Evolutionary conservation across 92 coral and sea anemone species (phyloP).

Genomic region (Epizoanthus ramosus): DNA sequence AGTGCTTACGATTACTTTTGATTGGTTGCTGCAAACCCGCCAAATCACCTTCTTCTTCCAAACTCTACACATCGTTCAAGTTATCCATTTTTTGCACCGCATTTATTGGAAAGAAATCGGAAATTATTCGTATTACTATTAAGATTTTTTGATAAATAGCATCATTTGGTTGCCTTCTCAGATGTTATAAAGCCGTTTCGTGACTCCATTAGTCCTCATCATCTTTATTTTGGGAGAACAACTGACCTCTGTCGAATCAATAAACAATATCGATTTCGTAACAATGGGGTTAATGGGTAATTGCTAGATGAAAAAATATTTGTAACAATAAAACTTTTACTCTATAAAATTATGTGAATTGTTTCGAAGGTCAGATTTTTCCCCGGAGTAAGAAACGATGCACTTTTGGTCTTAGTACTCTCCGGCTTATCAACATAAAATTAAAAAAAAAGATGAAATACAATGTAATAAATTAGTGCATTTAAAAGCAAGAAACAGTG

Average conservation of each 20-base stretch:
- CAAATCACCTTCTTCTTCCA: conserved; percentile 7
- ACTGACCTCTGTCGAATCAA: conserved; percentile 18
- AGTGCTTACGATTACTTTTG: neutral
- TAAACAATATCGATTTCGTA: conserved; percentile 25
- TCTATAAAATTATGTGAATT: too few relatives aligned
- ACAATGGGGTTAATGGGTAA: neutral
- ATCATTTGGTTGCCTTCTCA: conserved; percentile 12
- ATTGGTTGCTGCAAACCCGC: conserved; percentile 39
- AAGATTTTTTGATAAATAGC: neutral
- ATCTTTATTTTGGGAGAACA: conserved; percentile 22
- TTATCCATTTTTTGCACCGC: conserved; percentile 2
- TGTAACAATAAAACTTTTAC: conserved; percentile 3
- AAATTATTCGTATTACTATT: neutral
- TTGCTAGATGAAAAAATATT: neutral
- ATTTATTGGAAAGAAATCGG: conserved; percentile 23
- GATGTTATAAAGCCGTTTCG: conserved; percentile 31
- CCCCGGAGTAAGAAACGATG: too few relatives aligned
- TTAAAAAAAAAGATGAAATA: too few relatives aligned
- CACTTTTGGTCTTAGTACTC: too few relatives aligned
- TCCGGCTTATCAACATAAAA: too few relatives aligned
- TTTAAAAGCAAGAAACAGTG: too few relatives aligned
- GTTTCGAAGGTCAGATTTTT: too few relatives aligned
- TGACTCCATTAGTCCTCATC: conserved; percentile 14
- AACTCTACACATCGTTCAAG: neutral
- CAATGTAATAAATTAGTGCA: too few relatives aligned